These are phyloP conservation scores for Dendrocincla fuliginosa DNA, from an alignment of 2,797 vertebrate genomes.

Conservation along the genomic window DNA sequence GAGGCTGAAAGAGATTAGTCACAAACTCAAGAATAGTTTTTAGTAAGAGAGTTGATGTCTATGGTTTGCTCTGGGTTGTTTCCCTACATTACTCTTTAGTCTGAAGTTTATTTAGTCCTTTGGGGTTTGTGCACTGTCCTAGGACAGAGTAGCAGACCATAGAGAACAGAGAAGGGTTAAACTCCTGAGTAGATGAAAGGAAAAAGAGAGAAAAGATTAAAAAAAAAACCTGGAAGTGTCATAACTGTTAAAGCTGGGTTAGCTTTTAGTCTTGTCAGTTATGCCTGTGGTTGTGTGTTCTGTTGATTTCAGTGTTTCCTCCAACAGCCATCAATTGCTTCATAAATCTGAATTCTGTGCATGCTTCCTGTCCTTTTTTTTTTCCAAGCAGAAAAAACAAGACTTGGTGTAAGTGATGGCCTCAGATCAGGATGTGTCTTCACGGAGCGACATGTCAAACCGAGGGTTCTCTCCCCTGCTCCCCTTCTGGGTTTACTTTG, in stretches of 20 bases:
- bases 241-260: not conserved
- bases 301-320: not conserved
- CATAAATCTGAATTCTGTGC: not conserved
- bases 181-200: not conserved
- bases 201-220: not conserved
- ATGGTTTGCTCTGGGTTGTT: not conserved
- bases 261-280: not conserved
- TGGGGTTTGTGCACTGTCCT: not conserved
- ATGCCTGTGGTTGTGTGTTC: not conserved
- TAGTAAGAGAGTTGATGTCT: not conserved
- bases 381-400: not conserved
- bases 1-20: not conserved
- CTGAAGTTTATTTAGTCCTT: not conserved
- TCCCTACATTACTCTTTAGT: not conserved
- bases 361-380: not conserved
- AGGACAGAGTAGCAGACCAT: not conserved
- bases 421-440: not conserved
- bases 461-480: not conserved
- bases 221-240: not conserved
- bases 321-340: not conserved
- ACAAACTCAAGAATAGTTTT: not conserved
- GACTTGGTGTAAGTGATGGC: not conserved
- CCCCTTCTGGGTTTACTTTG: not conserved
- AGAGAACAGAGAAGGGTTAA: not conserved
- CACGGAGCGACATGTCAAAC: not conserved